These are phyloP conservation scores for Maconellicoccus hirsutus DNA, from an alignment of 1,140 invertebrate genomes.

Conservation along the genomic window DNA sequence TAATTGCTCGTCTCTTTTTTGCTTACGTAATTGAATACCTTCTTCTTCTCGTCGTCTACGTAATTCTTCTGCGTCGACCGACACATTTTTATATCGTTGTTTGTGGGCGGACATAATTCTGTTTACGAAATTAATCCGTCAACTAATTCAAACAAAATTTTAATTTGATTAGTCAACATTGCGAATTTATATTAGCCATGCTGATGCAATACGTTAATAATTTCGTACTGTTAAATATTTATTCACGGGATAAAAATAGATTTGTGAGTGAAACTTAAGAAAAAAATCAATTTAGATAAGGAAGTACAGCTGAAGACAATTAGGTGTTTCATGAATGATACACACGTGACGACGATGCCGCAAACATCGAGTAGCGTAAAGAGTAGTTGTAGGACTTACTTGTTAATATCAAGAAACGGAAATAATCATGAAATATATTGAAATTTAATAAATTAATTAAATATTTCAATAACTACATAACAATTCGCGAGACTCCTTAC, in stretches of 20 bases:
- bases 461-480: neutral
- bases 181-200: too few relatives aligned
- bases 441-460: neutral
- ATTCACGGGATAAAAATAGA: neutral
- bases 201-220: neutral
- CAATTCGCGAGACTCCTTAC: neutral
- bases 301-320: neutral
- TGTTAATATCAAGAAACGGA: neutral
- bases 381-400: neutral
- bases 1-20: slow-evolving; percentile 85
- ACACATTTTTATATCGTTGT: slow-evolving; percentile 90
- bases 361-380: neutral
- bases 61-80: slow-evolving; percentile 81
- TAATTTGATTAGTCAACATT: too few relatives aligned
- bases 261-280: neutral
- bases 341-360: neutral
- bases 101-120: slow-evolving; percentile 48
- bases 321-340: neutral
- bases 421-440: neutral
- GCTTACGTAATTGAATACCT: slow-evolving; percentile 88
- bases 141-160: too few relatives aligned
- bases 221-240: neutral
- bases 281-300: neutral
- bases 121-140: neutral
- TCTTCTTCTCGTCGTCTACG: slow-evolving; percentile 87